These are phyloP conservation scores for Heliocidaris tuberculata DNA, from an alignment of 35 echinoderm and acorn worm genomes.

Conservation along the genomic window DNA sequence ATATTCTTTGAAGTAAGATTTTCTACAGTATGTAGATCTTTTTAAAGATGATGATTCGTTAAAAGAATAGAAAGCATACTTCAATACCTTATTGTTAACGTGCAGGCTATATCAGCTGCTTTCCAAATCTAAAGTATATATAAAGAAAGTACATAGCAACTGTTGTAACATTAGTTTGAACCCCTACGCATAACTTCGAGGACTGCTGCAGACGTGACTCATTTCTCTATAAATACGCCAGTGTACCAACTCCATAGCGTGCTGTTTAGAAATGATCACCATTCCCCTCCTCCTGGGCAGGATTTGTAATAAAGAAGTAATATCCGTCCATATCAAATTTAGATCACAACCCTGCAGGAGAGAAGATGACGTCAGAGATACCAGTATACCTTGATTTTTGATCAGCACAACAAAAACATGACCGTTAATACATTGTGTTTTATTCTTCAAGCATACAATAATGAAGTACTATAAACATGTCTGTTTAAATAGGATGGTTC, in stretches of 20 bases:
- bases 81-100: too few species aligned
- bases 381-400: not conserved
- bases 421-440: too few species aligned
- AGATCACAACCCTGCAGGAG: not conserved
- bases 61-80: too few species aligned
- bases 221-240: not conserved
- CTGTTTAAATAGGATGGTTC: too few species aligned
- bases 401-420: not conserved
- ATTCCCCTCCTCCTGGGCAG: not conserved
- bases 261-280: slow-evolving; percentile 1
- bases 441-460: not conserved
- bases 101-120: too few species aligned
- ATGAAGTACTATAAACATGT: not conserved
- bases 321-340: not conserved
- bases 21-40: too few species aligned
- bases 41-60: too few species aligned
- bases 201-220: not conserved
- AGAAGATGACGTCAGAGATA: not conserved
- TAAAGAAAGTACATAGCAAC: not conserved
- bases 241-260: not conserved
- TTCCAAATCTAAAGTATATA: not conserved
- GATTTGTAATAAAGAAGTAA: too few species aligned
- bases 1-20: too few species aligned
- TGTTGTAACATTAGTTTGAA: not conserved
- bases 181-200: not conserved